phyloP scores from a whole-genome alignment of 2,113 vertebrate species.

The Nycticebus coucang region DNA sequence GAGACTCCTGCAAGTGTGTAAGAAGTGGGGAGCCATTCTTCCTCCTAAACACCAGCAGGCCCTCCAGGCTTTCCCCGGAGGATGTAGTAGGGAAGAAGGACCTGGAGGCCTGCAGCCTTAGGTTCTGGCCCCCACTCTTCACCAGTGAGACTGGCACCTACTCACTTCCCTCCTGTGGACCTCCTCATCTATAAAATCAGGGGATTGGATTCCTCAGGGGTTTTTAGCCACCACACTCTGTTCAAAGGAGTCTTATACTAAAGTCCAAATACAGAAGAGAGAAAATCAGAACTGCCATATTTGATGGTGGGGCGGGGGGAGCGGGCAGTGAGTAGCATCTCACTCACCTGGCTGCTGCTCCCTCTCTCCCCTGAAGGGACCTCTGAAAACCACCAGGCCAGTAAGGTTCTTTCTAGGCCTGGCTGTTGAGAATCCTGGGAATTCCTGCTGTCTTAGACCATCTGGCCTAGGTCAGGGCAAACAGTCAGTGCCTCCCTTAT shows the following conservation, averaged over 20 bases:
- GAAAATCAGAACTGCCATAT: neutral
- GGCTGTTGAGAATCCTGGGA: conserved; percentile 15
- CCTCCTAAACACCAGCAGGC: neutral
- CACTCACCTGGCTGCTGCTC: neutral
- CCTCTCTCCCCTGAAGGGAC: neutral
- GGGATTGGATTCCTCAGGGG: neutral
- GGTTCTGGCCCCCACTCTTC: neutral
- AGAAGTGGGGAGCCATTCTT: neutral
- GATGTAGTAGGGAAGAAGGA: neutral
- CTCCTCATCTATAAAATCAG: conserved; percentile 3
- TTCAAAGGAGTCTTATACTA: neutral
- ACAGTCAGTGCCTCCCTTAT: neutral
- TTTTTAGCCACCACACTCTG: neutral
- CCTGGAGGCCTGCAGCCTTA: neutral
- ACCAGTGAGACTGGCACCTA: neutral
- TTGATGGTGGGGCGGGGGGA: neutral
- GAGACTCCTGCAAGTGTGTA: neutral
- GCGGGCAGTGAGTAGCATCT: neutral
- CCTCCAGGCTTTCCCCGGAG: neutral
- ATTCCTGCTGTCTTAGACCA: neutral
- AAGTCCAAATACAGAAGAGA: neutral
- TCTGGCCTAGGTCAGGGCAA: neutral
- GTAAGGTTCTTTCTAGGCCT: neutral
- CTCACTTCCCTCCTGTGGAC: neutral
- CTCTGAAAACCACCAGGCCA: neutral